Evolutionary conservation across 2,797 vertebrate species (phyloP), one percentile per base, ranked within the genome.

Genomic region (Steatocranus sp.): DNA sequence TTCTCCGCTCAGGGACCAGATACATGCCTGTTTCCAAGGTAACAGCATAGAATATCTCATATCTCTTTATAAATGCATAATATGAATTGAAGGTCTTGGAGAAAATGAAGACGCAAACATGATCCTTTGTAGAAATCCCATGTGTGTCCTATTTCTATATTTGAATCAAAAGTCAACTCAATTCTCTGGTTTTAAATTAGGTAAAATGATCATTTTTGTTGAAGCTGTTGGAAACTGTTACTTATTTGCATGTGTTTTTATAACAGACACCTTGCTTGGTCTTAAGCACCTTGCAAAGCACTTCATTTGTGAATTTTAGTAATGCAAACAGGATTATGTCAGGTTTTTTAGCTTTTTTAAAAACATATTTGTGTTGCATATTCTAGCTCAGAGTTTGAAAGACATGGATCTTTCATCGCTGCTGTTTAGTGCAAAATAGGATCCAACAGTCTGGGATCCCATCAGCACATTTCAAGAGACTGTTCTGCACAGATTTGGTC

Each of bases 21-120:
- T 87, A 94, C 92, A 95, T 91, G 93, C 86, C 91, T 93, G 94
- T 95, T 95, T 94, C 95, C 94, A 95, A 92, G 94, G 95, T 92
- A 95, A 95, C 93, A 79, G 88, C 86, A 90, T 89, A 90, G 89
- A 92, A 93, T 87, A 90, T 87, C 87, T 81, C 43, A 85, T 61
- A 61, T 61, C 58, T 92, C 83, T 88, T 83, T 89, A 73, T 73
- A 79, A 78, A 90, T 82, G 85, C 83, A 51, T 89, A 48, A 88
- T 89, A 89, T 81, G 76, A 92, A 93, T 89, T 77, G 83, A 87
- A 84, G 88, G 84, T 86, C 84, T 87, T 48, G 83, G 49, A 81
- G 82, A 88, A 84, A 88, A 87, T 49, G 74, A 86, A 84, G 79
- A 79, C 63, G 51, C 77, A 89, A 85, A 76, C 83, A 86, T 83